Evolutionary conservation across 2,797 vertebrate genomes (phyloP).

Genomic region (Sciurus carolinensis): DNA sequence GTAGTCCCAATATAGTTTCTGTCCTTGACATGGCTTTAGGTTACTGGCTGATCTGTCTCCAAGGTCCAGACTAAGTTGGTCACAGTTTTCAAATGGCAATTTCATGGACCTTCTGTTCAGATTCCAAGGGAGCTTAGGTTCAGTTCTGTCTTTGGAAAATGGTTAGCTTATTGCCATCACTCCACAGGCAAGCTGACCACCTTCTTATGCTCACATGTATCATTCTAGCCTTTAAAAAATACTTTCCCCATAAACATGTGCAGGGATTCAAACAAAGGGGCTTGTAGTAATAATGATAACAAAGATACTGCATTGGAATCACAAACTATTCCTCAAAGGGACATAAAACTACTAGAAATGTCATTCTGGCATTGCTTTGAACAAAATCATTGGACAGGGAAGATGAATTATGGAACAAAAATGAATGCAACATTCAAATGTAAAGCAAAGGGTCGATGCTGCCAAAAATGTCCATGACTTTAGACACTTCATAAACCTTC

Average conservation of each 20-base stretch:
- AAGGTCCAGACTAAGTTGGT: constrained; percentile 60
- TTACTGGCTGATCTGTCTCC: constrained; percentile 64
- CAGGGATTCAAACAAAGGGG: constrained; percentile 68
- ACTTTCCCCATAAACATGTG: constrained; percentile 64
- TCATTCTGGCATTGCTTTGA: constrained; percentile 81
- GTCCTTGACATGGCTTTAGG: constrained; percentile 79
- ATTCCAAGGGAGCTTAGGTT: constrained; percentile 77
- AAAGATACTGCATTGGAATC: constrained; percentile 84
- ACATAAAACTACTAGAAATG: constrained; percentile 80
- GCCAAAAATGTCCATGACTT: constrained; percentile 81
- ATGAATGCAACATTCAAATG: constrained; percentile 78
- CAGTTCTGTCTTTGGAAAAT: constrained; percentile 82
- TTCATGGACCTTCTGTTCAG: constrained; percentile 68
- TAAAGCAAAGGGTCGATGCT: constrained; percentile 79
- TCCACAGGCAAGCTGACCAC: constrained; percentile 74
- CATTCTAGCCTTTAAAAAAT: constrained; percentile 72
- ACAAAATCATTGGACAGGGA: constrained; percentile 73
- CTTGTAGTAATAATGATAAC: constrained; percentile 74
- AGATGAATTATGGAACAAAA: constrained; percentile 80
- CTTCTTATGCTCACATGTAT: constrained; percentile 61
- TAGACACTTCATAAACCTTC: constrained; percentile 82
- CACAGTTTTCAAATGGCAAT: constrained; percentile 68
- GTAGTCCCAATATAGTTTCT: constrained; percentile 61
- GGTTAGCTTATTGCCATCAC: constrained; percentile 82
- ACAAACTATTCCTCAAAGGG: constrained; percentile 82